phyloP scores from a whole-genome alignment of 2,888 invertebrate genomes.

The Dermolepida albohirtum region DNA sequence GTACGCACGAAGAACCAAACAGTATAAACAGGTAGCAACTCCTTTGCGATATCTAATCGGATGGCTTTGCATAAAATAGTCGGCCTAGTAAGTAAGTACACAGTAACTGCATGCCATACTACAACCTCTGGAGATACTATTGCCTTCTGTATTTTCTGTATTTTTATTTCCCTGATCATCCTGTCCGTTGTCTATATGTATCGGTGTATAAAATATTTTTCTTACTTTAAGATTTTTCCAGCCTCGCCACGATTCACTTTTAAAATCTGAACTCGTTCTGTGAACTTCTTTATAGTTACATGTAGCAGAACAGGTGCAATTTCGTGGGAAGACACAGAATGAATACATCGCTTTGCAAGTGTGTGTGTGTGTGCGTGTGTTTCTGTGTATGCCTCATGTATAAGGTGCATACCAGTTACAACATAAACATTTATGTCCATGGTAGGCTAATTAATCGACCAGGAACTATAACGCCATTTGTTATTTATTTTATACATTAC shows the following conservation, averaged over 20 bases:
- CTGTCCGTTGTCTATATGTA: background rate
- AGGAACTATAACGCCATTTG: constrained; percentile 38
- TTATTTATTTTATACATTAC: constrained; percentile 14
- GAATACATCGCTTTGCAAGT: constrained; percentile 6
- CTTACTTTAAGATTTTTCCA: background rate
- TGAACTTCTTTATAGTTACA: constrained; percentile 43
- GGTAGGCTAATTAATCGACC: constrained; percentile 39
- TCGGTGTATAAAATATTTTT: constrained; percentile 3
- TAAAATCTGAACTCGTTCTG: constrained; percentile 45
- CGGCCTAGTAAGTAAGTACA: too few relatives aligned
- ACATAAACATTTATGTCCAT: constrained; percentile 15
- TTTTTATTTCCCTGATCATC: too few relatives aligned
- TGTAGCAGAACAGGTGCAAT: constrained; percentile 45
- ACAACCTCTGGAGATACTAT: too few relatives aligned
- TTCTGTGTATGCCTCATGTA: background rate
- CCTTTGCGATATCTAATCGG: too few relatives aligned
- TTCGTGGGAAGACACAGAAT: constrained; percentile 46
- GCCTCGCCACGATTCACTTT: constrained; percentile 9
- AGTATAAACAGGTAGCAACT: background rate
- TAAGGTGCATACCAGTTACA: background rate
- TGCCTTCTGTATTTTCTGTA: too few relatives aligned
- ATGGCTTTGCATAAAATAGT: too few relatives aligned
- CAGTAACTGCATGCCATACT: too few relatives aligned
- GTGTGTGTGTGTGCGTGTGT: background rate
- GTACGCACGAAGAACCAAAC: constrained; percentile 11